Base-by-base conservation (phyloP, 1,140 invertebrate species). In the Cyclina sinensis region DNA sequence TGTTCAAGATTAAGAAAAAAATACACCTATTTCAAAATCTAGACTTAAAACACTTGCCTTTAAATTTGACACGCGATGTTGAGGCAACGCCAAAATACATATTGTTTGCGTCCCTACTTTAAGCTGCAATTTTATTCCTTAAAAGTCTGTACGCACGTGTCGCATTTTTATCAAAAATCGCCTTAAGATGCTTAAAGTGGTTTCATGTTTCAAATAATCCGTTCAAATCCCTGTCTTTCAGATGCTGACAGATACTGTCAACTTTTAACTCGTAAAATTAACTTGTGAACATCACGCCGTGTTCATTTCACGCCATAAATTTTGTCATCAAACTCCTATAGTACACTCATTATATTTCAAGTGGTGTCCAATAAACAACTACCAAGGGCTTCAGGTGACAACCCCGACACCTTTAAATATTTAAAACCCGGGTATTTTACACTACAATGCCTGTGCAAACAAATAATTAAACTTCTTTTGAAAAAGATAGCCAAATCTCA, bases 381-480 rank as follows among this genome's bases (percentile, higher is more conserved):
- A 86, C 35, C 84, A n/a, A 30, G 2, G n/a, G 21, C 62, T 51
- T 62, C 27, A 59, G 65, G 70, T 76, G 84, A 78, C 84, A 86
- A 35, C 65, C 70, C 27, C 84, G 70, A 43, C 84, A 86, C 51
- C 54, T 78, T 86, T 57, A 57, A 74, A 57, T 27, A 16, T 86
- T 62, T 86, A 62, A 86, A 86, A 57, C 70, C 35, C 12, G n/a
- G 18, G 73, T 59, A 86, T 76, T 86, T 86, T 62, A 86, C 51
- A 76, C 74, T 21, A 86, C 84, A 86, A 86, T 86, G 24, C 14
- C 32, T 78, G 21, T 54, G 59, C 74, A 86, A 86, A 86, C 84
- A 86, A 86, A 86, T 86, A 78, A 86, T 86, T 86, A 86, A 86
- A 54, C 65, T 76, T 43, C 35, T 51, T 59, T 86, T 86, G 84